Conservation (phyloP, 2,888 invertebrate genomes). For the Ferrisia virgata region DNA sequence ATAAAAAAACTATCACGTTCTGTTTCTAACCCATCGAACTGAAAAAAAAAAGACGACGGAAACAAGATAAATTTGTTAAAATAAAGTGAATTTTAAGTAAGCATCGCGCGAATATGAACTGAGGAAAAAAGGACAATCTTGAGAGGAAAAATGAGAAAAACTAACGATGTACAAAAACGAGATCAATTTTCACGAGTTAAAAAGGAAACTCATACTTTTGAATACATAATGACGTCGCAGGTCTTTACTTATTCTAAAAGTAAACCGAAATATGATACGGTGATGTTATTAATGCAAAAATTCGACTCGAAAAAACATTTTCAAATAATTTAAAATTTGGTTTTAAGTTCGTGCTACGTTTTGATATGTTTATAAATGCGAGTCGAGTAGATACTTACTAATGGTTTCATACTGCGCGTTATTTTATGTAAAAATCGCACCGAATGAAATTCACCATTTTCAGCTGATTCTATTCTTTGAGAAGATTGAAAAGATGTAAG, state of each 20-base stretch:
- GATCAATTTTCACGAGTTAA: slow-evolving; percentile 42
- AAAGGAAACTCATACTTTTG: slow-evolving; percentile 35
- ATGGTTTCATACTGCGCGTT: not conserved
- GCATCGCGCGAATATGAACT: slow-evolving; percentile 38
- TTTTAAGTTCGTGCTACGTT: slow-evolving; percentile 16
- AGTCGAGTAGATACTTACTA: not conserved
- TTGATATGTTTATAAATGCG: slow-evolving; percentile 5
- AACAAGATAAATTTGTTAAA: slow-evolving; percentile 44
- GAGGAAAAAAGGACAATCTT: slow-evolving; percentile 27
- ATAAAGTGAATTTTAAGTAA: slow-evolving; percentile 43
- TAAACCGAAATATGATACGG: slow-evolving; percentile 20
- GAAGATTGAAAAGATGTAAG: not conserved
- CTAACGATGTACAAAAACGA: slow-evolving; percentile 37
- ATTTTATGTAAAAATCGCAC: not conserved
- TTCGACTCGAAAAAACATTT: slow-evolving; percentile 30
- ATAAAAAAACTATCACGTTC: slow-evolving; percentile 42
- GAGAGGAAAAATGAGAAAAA: slow-evolving; percentile 32
- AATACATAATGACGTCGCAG: slow-evolving; percentile 40
- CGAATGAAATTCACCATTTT: not conserved
- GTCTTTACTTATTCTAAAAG: slow-evolving; percentile 35
- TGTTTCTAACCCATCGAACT: slow-evolving; percentile 15
- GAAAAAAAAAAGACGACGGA: slow-evolving; percentile 34
- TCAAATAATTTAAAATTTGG: slow-evolving; percentile 26
- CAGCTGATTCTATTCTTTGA: not conserved
- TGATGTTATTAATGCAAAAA: slow-evolving; percentile 33